These are phyloP conservation scores for Ancistrus triradiatus DNA, from an alignment of 2,113 vertebrate genomes.

Conservation along the genomic window DNA sequence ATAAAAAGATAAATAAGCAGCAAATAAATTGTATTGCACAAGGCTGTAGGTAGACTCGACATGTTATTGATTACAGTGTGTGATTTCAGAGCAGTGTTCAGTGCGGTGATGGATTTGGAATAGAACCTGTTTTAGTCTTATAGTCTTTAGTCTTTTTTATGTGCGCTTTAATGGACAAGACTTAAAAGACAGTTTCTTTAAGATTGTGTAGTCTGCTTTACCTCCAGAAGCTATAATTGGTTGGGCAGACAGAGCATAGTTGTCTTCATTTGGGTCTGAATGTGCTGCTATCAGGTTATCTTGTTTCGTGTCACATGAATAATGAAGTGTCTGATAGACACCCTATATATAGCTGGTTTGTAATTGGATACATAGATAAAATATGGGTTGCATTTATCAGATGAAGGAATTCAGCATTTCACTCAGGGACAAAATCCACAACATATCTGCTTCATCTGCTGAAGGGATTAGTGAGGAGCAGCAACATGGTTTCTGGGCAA, in stretches of 20 bases:
- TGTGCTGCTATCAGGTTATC: slow-evolving; percentile 37
- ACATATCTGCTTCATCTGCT: slow-evolving; percentile 15
- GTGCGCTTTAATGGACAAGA: slow-evolving; percentile 19
- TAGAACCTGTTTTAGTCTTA: too few relatives aligned
- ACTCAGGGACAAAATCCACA: slow-evolving; percentile 2
- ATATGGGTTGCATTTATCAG: slow-evolving; percentile 15
- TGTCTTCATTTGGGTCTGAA: slow-evolving; percentile 9
- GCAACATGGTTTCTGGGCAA: not conserved
- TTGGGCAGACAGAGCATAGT: not conserved
- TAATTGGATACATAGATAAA: slow-evolving; percentile 34
- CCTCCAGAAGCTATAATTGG: slow-evolving; percentile 17
- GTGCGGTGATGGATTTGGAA: too few relatives aligned
- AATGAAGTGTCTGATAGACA: slow-evolving; percentile 38
- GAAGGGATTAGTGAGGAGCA: slow-evolving; percentile 14
- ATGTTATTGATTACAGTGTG: not conserved
- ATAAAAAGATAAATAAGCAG: too few relatives aligned
- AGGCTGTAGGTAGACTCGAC: too few relatives aligned
- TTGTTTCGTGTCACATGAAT: slow-evolving; percentile 47
- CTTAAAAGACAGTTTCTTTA: not conserved
- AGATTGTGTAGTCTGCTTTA: not conserved
- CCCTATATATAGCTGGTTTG: slow-evolving; percentile 37
- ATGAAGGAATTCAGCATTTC: slow-evolving; percentile 27
- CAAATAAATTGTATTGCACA: too few relatives aligned
- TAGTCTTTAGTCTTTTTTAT: too few relatives aligned
- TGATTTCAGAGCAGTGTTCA: slow-evolving; percentile 23